Evolutionary conservation across 2,113 vertebrate species (phyloP).

Genomic region (Romanogobio albipinnatus): DNA sequence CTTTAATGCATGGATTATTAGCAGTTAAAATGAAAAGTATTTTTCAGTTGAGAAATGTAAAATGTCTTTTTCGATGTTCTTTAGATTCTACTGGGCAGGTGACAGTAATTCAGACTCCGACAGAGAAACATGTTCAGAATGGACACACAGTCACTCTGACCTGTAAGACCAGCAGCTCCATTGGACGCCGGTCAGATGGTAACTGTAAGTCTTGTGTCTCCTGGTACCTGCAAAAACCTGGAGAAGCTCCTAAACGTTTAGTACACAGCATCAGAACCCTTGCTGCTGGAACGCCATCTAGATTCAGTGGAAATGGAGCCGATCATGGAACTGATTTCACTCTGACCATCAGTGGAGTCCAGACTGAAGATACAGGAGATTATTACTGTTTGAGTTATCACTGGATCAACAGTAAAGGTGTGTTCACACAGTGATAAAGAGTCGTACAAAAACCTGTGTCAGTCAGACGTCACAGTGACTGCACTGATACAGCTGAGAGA

Average conservation of each 20-base stretch:
- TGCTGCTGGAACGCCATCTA: background rate
- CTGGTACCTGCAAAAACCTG: background rate
- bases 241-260: background rate
- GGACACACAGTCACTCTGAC: too few species aligned
- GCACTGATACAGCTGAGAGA: too few species aligned
- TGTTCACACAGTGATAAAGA: constrained; percentile 19
- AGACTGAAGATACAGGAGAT: constrained; percentile 10
- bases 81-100: background rate
- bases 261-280: background rate
- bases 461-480: too few species aligned
- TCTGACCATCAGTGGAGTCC: constrained; percentile 11
- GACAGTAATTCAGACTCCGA: background rate
- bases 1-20: background rate
- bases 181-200: background rate
- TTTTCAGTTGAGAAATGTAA: background rate
- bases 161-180: background rate
- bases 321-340: background rate
- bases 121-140: background rate
- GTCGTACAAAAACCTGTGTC: too few species aligned
- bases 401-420: background rate
- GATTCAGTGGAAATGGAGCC: background rate
- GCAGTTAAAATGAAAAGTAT: too few species aligned
- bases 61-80: too few species aligned
- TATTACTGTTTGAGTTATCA: background rate
- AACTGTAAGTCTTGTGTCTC: too few species aligned